Conservation (phyloP, 2,888 invertebrate species). For the Nomada hirtipes region DNA sequence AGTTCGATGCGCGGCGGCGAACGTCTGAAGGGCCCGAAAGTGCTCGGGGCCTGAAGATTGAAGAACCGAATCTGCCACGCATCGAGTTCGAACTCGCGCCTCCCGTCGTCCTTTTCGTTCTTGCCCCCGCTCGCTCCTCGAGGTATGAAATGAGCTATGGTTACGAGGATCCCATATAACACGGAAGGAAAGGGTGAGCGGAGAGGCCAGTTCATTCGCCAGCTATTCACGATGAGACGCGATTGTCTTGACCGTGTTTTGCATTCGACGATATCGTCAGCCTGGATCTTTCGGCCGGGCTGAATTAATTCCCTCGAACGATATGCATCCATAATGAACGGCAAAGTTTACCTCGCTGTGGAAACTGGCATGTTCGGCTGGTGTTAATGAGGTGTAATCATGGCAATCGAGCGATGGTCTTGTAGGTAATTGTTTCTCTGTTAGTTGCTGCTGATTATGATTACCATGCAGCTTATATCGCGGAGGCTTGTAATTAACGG, state of each 20-base stretch:
- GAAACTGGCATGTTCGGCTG: constrained; percentile 12
- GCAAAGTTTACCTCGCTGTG: constrained; percentile 1
- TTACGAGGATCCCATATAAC: constrained; percentile 76
- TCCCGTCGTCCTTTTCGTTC: constrained; percentile 50
- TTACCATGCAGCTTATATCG: neutral
- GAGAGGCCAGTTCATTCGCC: constrained; percentile 26
- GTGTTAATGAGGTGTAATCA: constrained; percentile 22
- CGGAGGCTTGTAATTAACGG: constrained; percentile 13
- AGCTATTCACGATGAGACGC: constrained; percentile 13
- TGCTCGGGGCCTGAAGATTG: constrained; percentile 75
- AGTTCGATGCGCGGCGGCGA: constrained; percentile 85
- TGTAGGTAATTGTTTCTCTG: constrained; percentile 14
- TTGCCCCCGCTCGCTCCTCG: constrained; percentile 45
- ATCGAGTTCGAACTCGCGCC: constrained; percentile 72
- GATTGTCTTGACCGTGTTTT: constrained; percentile 38
- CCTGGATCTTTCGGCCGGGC: no score
- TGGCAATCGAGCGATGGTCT: constrained; percentile 14
- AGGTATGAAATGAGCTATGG: constrained; percentile 81
- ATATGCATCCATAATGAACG: constrained; percentile 17
- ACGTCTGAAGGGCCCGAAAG: constrained; percentile 83
- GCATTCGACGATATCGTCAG: constrained; percentile 24
- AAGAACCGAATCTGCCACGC: constrained; percentile 83
- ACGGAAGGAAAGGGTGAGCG: constrained; percentile 42
- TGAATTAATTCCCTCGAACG: constrained; percentile 21
- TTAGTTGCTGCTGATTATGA: neutral